Conservation (phyloP, 2,113 vertebrate genomes). For the Arothron firmamentum region DNA sequence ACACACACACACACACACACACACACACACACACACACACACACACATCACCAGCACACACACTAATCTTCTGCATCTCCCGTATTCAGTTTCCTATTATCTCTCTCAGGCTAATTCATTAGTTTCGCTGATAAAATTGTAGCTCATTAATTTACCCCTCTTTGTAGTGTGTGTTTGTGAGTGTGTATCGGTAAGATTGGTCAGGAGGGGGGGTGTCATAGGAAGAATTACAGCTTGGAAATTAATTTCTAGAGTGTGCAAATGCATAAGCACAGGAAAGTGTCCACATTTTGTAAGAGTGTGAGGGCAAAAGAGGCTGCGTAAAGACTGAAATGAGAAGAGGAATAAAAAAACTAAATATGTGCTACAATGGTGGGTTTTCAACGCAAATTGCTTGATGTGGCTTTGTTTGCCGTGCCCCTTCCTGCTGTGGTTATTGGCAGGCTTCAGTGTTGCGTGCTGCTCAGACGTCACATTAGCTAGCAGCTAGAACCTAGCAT, state of each 20-base stretch:
- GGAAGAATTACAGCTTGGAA: slow-evolving; percentile 39
- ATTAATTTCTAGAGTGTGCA: slow-evolving; percentile 25
- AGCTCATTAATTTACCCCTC: slow-evolving; percentile 51
- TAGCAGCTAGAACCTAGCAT: too few species aligned
- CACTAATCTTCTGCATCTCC: slow-evolving; percentile 37
- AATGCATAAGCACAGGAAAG: slow-evolving; percentile 10
- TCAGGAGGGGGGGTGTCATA: slow-evolving; percentile 23
- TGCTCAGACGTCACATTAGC: too few species aligned
- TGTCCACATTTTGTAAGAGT: slow-evolving; percentile 4
- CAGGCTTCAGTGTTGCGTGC: too few species aligned
- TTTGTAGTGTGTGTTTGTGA: slow-evolving; percentile 24
- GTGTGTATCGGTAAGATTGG: slow-evolving; percentile 5
- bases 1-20: slow-evolving; percentile 15
- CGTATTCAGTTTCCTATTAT: slow-evolving; percentile 50
- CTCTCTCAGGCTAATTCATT: slow-evolving; percentile 57
- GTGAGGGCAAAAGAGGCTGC: background rate
- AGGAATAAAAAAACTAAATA: too few species aligned
- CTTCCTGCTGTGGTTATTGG: too few species aligned
- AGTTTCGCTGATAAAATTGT: slow-evolving; percentile 59
- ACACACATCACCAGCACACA: too few species aligned
- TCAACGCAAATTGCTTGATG: too few species aligned
- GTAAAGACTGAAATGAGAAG: too few species aligned
- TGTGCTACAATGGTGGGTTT: too few species aligned
- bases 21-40: slow-evolving; percentile 18
- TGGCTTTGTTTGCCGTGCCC: too few species aligned